phyloP scores from a whole-genome alignment of 2,888 invertebrate species.

The Drosophila anceps region DNA sequence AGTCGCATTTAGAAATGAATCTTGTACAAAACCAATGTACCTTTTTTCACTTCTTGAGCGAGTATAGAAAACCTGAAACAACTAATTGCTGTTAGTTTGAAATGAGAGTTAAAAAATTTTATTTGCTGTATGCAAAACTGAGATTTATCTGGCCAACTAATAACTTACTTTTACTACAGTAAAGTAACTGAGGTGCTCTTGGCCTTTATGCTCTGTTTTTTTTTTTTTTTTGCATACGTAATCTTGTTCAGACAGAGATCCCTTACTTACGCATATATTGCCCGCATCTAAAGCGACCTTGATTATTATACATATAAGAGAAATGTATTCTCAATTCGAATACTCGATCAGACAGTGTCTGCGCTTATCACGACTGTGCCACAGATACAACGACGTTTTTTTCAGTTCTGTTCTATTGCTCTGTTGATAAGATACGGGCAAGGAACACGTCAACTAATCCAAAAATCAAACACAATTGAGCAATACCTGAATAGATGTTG shows the following conservation, averaged over 20 bases:
- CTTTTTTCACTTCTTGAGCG: neutral
- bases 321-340: conserved; percentile 1
- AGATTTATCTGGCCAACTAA: too few species aligned
- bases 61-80: neutral
- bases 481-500: conserved; percentile 32
- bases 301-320: neutral
- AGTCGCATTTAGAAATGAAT: too few species aligned
- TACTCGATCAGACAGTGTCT: conserved; percentile 11
- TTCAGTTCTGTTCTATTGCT: conserved; percentile 20
- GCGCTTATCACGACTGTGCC: conserved; percentile 16
- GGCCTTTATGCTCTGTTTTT: neutral
- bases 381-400: conserved; percentile 26
- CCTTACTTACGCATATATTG: neutral
- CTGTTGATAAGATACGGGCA: conserved; percentile 60
- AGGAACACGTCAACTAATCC: conserved; percentile 54
- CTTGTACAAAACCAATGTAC: neutral
- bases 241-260: too few species aligned
- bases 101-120: too few species aligned
- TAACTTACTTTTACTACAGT: too few species aligned
- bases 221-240: too few species aligned
- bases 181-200: too few species aligned
- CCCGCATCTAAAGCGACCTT: conserved; percentile 14
- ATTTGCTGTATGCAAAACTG: too few species aligned
- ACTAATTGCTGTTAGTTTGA: too few species aligned
- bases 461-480: conserved; percentile 35